Evolutionary conservation across 2,888 invertebrate genomes (phyloP).

Genomic region (Caenorhabditis doughertyi): DNA sequence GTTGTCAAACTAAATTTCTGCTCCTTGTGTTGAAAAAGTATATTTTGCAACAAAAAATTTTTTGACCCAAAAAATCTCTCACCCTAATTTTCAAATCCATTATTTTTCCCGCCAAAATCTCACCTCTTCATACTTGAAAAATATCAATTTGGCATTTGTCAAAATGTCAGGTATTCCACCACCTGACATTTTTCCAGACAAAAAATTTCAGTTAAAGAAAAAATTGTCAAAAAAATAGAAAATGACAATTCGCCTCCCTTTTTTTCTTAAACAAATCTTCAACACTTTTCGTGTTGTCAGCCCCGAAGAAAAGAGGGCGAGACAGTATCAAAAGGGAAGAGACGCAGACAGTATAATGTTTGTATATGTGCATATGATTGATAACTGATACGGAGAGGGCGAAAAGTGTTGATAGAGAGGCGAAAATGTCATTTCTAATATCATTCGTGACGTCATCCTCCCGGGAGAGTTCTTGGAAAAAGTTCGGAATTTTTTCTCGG

Average conservation of each 20-base stretch:
- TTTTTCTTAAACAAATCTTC: conserved; percentile 8
- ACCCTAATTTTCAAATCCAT: neutral
- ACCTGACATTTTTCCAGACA: neutral
- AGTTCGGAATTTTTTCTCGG: too few relatives aligned
- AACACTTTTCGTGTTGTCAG: conserved; percentile 10
- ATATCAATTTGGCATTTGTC: conserved; percentile 40
- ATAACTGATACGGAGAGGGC: conserved; percentile 24
- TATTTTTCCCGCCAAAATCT: neutral
- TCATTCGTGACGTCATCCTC: neutral
- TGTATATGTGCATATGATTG: conserved; percentile 38
- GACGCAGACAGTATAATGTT: conserved; percentile 30
- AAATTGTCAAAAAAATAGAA: neutral
- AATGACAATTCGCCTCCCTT: conserved; percentile 11
- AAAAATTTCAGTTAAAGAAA: too few relatives aligned
- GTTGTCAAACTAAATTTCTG: too few relatives aligned
- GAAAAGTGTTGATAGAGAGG: neutral
- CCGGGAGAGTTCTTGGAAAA: too few relatives aligned
- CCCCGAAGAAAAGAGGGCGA: neutral
- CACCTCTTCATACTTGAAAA: conserved; percentile 58
- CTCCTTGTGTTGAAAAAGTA: too few relatives aligned
- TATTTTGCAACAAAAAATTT: too few relatives aligned
- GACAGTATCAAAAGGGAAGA: neutral
- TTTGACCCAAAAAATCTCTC: too few relatives aligned
- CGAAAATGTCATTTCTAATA: neutral
- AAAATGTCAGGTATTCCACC: conserved; percentile 26